Percentiles rank a stretch among this genome's conserved stretches.
These are phyloP conservation scores for Conchocele bisecta DNA, from an alignment of 2,888 invertebrate genomes.

Conservation along the genomic window DNA sequence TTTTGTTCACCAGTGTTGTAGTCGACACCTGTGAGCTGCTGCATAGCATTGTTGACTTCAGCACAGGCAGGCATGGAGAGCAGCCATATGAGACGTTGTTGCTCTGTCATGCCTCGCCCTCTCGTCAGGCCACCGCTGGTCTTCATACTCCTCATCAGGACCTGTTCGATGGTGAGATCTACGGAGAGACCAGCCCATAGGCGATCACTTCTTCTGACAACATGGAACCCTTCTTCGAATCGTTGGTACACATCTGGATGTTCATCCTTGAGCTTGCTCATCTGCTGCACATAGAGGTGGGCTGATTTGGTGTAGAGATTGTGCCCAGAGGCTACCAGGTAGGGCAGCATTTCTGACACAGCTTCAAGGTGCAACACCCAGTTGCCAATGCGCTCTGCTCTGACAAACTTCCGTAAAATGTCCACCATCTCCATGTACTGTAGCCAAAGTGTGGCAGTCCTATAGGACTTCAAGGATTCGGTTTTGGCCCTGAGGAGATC, in stretches of 20 bases:
- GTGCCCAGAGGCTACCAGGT: constrained; percentile 59
- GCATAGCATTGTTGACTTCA: constrained; percentile 47
- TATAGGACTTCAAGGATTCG: neutral
- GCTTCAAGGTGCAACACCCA: constrained; percentile 45
- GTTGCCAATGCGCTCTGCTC: constrained; percentile 29
- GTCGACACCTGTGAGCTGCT: constrained; percentile 21
- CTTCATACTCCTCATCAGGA: constrained; percentile 64
- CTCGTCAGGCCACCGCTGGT: constrained; percentile 57
- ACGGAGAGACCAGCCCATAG: constrained; percentile 66
- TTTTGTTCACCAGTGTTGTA: constrained; percentile 14
- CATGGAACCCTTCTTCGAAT: constrained; percentile 53
- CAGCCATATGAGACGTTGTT: constrained; percentile 45
- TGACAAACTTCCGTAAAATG: constrained; percentile 10
- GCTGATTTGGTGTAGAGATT: constrained; percentile 50
- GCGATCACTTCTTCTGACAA: constrained; percentile 56
- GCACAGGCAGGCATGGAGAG: constrained; percentile 49
- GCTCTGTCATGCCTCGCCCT: constrained; percentile 55
- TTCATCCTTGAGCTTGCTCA: constrained; percentile 33
- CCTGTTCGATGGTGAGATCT: constrained; percentile 68
- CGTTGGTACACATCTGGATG: constrained; percentile 48
- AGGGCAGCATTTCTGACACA: constrained; percentile 47
- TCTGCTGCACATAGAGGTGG: constrained; percentile 43
- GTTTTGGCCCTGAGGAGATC: no score
- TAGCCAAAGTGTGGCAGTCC: constrained; percentile 19
- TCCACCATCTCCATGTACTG: constrained; percentile 42